Evolutionary conservation across 1,140 invertebrate species (phyloP).

Genomic region (Probaryconus sp.): DNA sequence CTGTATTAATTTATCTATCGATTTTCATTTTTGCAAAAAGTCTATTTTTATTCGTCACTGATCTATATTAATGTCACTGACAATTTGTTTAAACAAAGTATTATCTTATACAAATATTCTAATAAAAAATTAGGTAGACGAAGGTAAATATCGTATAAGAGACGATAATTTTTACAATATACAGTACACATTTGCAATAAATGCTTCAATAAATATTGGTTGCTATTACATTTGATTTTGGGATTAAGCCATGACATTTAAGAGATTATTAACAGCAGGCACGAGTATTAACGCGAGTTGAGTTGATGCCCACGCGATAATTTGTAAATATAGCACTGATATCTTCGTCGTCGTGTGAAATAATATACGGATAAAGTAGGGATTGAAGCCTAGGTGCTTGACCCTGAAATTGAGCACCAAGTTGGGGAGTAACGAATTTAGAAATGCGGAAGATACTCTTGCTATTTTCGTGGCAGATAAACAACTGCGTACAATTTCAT

Average conservation of each 20-base stretch:
- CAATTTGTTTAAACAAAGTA: too few species aligned
- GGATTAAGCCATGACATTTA: conserved; percentile 4
- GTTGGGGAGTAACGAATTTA: conserved; percentile 20
- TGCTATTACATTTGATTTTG: conserved; percentile 14
- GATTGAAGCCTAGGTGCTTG: conserved; percentile 25
- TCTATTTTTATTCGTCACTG: too few species aligned
- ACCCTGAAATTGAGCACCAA: conserved; percentile 39
- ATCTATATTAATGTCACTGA: too few species aligned
- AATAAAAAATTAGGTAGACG: too few species aligned
- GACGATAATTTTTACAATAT: conserved; percentile 8
- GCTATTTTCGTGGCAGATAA: conserved; percentile 8
- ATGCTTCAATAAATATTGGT: not conserved
- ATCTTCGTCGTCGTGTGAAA: conserved; percentile 5
- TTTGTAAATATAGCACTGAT: conserved; percentile 14
- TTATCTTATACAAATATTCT: too few species aligned
- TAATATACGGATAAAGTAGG: not conserved
- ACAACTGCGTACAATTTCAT: too few species aligned
- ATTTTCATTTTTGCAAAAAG: too few species aligned
- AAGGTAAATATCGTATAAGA: conserved; percentile 9
- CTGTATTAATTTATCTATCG: too few species aligned
- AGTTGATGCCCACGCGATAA: conserved; percentile 9
- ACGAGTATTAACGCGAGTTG: not conserved
- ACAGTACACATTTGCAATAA: conserved; percentile 17
- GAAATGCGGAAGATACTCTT: conserved; percentile 31
- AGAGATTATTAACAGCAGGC: not conserved